phyloP scores from a whole-genome alignment of 2,113 vertebrate species.

The Asarcornis scutulata region DNA sequence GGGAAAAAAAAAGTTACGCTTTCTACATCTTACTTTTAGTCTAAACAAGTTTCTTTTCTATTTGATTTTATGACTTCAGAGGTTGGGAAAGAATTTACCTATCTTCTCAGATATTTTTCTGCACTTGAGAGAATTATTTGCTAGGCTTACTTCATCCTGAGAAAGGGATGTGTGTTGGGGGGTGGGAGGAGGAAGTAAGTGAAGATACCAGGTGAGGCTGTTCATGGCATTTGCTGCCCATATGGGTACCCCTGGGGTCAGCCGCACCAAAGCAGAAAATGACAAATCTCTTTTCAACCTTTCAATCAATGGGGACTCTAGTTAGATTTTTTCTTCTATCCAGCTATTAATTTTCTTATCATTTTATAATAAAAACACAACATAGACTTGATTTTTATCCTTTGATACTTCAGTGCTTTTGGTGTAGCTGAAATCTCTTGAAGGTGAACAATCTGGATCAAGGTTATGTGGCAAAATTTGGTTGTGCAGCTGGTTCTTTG shows the following conservation, averaged over 20 bases:
- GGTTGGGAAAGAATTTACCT: not conserved
- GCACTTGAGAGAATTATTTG: not conserved
- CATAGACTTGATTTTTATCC: not conserved
- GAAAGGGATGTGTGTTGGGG: not conserved
- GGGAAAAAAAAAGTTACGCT: not conserved
- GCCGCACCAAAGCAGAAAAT: not conserved
- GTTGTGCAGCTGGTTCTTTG: not conserved
- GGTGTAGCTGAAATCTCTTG: not conserved
- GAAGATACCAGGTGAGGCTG: not conserved
- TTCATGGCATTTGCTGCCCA: not conserved
- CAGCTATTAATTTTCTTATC: not conserved
- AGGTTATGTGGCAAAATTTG: not conserved
- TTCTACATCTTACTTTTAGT: rapidly evolving
- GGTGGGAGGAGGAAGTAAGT: too few relatives aligned
- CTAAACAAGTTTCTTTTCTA: not conserved
- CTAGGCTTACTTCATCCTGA: not conserved
- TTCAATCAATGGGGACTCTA: not conserved
- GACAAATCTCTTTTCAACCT: not conserved
- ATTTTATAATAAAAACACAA: not conserved
- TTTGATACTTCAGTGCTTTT: not conserved
- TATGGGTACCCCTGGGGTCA: not conserved
- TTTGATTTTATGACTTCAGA: not conserved
- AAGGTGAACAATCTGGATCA: not conserved
- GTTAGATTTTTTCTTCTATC: not conserved
- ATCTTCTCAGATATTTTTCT: not conserved